These are phyloP conservation scores for Odontothrips loti DNA, from an alignment of 2,888 invertebrate genomes.

Conservation along the genomic window DNA sequence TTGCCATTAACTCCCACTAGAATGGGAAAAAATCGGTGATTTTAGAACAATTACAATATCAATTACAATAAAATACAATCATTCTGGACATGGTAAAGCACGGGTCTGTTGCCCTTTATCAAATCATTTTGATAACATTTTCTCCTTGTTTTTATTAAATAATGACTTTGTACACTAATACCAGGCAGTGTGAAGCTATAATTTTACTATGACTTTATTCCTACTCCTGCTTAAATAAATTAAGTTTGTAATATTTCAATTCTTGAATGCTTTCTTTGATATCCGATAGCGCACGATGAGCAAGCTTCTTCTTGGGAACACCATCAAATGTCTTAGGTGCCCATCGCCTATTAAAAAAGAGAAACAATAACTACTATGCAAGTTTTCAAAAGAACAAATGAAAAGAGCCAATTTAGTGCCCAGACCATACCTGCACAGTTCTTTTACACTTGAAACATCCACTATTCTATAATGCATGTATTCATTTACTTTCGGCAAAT, in stretches of 20 bases:
- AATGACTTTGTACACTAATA: too few species aligned
- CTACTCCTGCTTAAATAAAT: slow-evolving; percentile 54
- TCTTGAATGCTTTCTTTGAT: slow-evolving; percentile 82
- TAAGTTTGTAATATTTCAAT: slow-evolving; percentile 68
- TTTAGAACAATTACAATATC: too few species aligned
- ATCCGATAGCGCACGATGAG: slow-evolving; percentile 74
- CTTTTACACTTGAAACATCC: slow-evolving; percentile 88
- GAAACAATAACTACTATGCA: slow-evolving; percentile 28
- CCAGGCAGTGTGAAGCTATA: too few species aligned
- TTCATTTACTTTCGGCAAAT: slow-evolving; percentile 72
- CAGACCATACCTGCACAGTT: slow-evolving; percentile 54
- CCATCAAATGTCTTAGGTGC: slow-evolving; percentile 56
- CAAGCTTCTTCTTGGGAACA: slow-evolving; percentile 60
- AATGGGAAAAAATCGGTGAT: too few species aligned
- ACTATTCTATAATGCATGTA: slow-evolving; percentile 89
- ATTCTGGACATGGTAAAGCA: too few species aligned
- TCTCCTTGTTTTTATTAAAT: too few species aligned
- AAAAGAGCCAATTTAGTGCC: background rate
- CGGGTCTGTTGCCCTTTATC: too few species aligned
- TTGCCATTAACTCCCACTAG: too few species aligned
- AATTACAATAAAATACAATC: too few species aligned
- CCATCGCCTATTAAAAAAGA: slow-evolving; percentile 62
- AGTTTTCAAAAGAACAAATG: background rate
- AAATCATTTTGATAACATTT: too few species aligned
- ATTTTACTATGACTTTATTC: too few species aligned